These are phyloP conservation scores for Pavo muticus DNA, from an alignment of 2,113 vertebrate genomes.

Conservation along the genomic window DNA sequence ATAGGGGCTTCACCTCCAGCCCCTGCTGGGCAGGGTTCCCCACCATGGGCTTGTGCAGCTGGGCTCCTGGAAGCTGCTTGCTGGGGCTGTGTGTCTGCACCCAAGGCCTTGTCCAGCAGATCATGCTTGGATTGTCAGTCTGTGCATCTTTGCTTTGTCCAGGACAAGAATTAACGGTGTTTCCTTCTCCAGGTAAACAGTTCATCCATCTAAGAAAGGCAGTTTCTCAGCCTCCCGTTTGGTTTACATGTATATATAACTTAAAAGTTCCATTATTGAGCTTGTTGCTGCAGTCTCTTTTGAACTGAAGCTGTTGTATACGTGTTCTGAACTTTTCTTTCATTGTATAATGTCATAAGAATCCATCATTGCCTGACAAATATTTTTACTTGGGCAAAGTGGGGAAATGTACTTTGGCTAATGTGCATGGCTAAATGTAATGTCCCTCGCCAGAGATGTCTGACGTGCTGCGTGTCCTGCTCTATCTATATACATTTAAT, in stretches of 20 bases:
- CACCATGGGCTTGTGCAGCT: not conserved
- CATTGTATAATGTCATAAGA: slow-evolving; percentile 49
- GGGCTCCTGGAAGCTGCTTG: slow-evolving; percentile 35
- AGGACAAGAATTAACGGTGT: slow-evolving; percentile 57
- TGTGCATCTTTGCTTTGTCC: slow-evolving; percentile 15
- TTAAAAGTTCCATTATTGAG: slow-evolving; percentile 62
- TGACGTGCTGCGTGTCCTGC: not conserved
- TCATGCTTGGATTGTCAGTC: slow-evolving; percentile 12
- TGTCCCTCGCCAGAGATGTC: not conserved
- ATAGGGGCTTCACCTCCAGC: not conserved
- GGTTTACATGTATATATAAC: slow-evolving; percentile 21
- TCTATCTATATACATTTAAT: not conserved
- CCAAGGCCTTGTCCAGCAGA: not conserved
- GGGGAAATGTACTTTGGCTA: slow-evolving; percentile 23
- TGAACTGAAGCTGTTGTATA: slow-evolving; percentile 65
- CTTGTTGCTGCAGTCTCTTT: slow-evolving; percentile 47
- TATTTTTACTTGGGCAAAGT: slow-evolving; percentile 43
- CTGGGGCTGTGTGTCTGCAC: not conserved
- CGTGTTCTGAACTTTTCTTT: slow-evolving; percentile 56
- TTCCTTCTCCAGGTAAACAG: slow-evolving; percentile 62
- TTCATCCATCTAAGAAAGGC: slow-evolving; percentile 33
- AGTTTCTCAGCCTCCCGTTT: slow-evolving; percentile 66
- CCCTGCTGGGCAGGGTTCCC: not conserved
- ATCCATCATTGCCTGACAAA: slow-evolving; percentile 69
- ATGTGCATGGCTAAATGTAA: not conserved